phyloP scores from a whole-genome alignment of 1,140 invertebrate species.

The Brachionus rubens region DNA sequence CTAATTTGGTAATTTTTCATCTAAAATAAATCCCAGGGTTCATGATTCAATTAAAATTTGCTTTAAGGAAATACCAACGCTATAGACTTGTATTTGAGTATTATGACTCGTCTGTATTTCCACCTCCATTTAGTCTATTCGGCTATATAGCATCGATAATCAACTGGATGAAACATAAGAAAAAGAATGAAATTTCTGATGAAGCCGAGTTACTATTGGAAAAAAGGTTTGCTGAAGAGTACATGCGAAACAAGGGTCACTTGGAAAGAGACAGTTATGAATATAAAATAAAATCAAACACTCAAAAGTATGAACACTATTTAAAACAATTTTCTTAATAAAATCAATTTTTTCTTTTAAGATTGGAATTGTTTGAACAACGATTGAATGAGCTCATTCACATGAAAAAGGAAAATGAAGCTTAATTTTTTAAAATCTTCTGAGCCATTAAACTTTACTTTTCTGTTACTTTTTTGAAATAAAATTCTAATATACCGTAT shows the following conservation, averaged over 20 bases:
- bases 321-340: background rate
- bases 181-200: background rate
- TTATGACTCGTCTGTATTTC: conserved; percentile 32
- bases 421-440: no score
- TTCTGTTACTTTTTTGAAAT: no score
- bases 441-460: no score
- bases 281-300: background rate
- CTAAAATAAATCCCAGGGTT: background rate
- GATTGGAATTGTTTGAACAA: conserved; percentile 21
- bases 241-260: background rate
- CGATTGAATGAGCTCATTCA: conserved; percentile 20
- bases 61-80: conserved; percentile 31
- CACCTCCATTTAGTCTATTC: conserved; percentile 34
- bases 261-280: background rate
- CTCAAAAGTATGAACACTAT: conserved; percentile 23
- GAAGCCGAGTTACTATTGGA: conserved; percentile 24
- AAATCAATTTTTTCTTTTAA: background rate
- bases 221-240: conserved; percentile 38
- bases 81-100: conserved; percentile 43
- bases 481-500: no score
- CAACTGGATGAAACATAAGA: conserved; percentile 65
- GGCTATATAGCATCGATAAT: conserved; percentile 65
- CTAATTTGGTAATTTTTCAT: conserved; percentile 32
- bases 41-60: background rate
- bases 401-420: background rate